Base-by-base conservation (phyloP, 2,888 invertebrate genomes). In the Microdon myrmicae region DNA sequence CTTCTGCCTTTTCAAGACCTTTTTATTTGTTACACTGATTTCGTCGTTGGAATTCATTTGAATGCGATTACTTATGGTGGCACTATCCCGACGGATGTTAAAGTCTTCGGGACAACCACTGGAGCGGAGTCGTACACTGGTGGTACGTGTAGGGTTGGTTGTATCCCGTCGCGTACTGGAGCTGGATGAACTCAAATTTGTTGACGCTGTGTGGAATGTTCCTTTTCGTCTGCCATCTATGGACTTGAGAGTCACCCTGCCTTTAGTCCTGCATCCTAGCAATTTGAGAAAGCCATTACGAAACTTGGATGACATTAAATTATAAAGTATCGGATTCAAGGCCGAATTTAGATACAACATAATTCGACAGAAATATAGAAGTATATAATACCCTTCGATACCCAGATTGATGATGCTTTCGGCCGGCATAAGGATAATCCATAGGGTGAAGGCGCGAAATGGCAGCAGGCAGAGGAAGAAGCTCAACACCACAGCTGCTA, bases 381-480 rank as follows among this genome's bases (percentile, higher is more conserved):
- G 82, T 76, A 88, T 89, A 80, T 90, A 92, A 79, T 91, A 94
- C 45, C 86, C 86, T 69, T 93, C 91, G 73, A 90, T 82, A 58
- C 93, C 92, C 72, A 93, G 82, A 35, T 85, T 79, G 75, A 82
- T 81, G 76, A 86, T 82, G 75, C 85, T 84, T 72, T 89, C 87
- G 1, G 86, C 83, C 19, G 90, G 88, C 32, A 88, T 88, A 54
- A 90, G 84, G 47, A 95, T 90, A 55, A 93, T 88, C 91, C 92
- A 94, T 32, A 96, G 81, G 1, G 90, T 93, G 31, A 96, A 83
- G 2, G 94, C 90, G 67, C 93, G 87, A 78, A 95, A 94, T 0
- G 96, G 96, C 56, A 96, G 80, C 29, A 96, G 83, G 74, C 94
- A 95, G 43, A 94, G 81, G 79, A 96, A 96, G 81, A 96, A 96